Evolutionary conservation across 1,140 invertebrate species (phyloP).

Genomic region (Samia ricini): DNA sequence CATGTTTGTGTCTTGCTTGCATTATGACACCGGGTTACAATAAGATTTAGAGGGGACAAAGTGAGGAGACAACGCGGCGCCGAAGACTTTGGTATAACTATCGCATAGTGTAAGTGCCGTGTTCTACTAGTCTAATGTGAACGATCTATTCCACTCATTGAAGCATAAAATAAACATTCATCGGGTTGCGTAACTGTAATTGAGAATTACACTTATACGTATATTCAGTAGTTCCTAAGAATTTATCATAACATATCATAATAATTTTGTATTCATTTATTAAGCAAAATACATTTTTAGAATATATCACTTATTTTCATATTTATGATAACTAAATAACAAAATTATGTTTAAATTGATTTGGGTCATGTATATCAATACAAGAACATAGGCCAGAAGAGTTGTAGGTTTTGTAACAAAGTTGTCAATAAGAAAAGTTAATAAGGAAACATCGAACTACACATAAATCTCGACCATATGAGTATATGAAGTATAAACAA

Average conservation of each 20-base stretch:
- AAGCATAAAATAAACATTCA: constrained; percentile 3
- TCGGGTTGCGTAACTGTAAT: background rate
- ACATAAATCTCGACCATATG: too few species aligned
- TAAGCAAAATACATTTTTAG: too few species aligned
- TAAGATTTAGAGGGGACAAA: constrained; percentile 73
- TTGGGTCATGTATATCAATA: background rate
- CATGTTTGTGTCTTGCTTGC: constrained; percentile 75
- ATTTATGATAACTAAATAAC: background rate
- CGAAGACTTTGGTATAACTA: constrained; percentile 55
- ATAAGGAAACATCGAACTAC: background rate
- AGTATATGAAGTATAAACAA: too few species aligned
- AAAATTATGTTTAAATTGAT: background rate
- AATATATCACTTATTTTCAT: background rate
- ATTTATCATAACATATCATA: too few species aligned
- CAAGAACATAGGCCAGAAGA: background rate
- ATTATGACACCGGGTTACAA: constrained; percentile 74
- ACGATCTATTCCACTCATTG: constrained; percentile 13
- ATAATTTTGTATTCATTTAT: too few species aligned
- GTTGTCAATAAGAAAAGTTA: background rate
- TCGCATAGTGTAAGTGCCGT: constrained; percentile 24
- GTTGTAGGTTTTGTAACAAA: background rate
- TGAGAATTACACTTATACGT: background rate
- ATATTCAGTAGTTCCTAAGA: too few species aligned
- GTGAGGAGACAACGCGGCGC: constrained; percentile 68
- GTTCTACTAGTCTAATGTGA: constrained; percentile 28